Base-by-base conservation (phyloP, 2,113 vertebrate genomes). In the Perognathus longimembris region DNA sequence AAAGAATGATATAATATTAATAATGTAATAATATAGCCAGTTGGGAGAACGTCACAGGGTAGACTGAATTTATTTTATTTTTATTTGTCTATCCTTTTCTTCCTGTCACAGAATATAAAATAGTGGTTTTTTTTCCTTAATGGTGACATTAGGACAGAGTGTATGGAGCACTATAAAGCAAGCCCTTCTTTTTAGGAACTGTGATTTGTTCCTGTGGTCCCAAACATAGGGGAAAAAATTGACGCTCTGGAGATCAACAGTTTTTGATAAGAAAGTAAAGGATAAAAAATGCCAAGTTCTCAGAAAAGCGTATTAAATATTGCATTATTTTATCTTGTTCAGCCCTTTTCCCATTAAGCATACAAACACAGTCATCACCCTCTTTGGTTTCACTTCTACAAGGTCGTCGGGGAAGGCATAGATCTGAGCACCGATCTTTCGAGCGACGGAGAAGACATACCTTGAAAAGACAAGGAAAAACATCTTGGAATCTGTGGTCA, bases 301-400 rank as follows among this genome's bases (percentile, higher is more conserved):
- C 98, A 98, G 97, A 90, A 96, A 95, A 94, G 93, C 67, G 11
- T 20, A 89, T 57, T 70, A 66, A 54, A 32, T 40, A 3, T 93
- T 95, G 94, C 70, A 94, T 97, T 97, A 98, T 97, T 98, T 98
- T 94, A 97, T 96, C 98, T 98, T 99, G 97, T 99, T 99, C 94
- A 99, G 93, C 95, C 98, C 98, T 94, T 98, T 98, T 86, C 98
- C 99, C 99, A 99, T 99, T 96, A 99, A 98, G 96, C 99, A 99
- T 30, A 99, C 99, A 79, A 99, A 99, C 95, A 99, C 97, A 0
- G 99, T 99, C 98, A 99, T 98, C 97, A 99, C 99, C 99, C 99
- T 99, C 98, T 99, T 99, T 91, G 99, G 99, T 89, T 99, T 99
- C 95, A 99, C 99, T 96, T 99, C 98, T 95, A 99, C 99, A 50